Percentiles rank a stretch among this genome's conserved stretches.
Conservation (phyloP, 2,797 vertebrate genomes). For the Melopsittacus undulatus region DNA sequence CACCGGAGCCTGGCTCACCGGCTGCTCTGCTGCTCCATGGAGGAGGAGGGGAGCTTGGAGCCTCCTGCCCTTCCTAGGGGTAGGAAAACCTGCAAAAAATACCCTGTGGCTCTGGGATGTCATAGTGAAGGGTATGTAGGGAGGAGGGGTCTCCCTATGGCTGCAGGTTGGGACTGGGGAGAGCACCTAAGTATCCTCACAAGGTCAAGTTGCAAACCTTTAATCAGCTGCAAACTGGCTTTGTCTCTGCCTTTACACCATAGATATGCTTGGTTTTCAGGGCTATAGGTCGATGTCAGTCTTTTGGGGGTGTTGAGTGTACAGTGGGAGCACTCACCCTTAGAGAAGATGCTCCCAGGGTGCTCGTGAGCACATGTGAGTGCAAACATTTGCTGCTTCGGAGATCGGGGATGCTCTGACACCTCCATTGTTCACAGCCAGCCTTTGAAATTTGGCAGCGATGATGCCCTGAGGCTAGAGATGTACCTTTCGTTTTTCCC, state of each 20-base stretch:
- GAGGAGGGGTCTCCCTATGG: not conserved
- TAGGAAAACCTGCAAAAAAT: not conserved
- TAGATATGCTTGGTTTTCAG: not conserved
- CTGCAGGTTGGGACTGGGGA: not conserved
- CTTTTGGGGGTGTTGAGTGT: not conserved
- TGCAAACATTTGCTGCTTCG: not conserved
- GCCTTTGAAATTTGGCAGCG: constrained; percentile 50
- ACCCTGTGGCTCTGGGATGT: not conserved
- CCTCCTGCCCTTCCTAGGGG: not conserved
- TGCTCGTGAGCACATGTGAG: not conserved
- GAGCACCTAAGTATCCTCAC: not conserved
- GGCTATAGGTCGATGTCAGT: not conserved
- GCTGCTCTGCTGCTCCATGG: not conserved
- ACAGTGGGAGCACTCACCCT: not conserved
- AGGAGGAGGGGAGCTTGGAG: not conserved
- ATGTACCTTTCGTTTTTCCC: constrained; percentile 68
- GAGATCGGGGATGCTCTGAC: constrained; percentile 54
- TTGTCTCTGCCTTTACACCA: not conserved
- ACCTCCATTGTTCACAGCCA: constrained; percentile 47
- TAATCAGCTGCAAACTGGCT: not conserved
- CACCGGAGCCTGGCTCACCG: not conserved
- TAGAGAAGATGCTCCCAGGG: not conserved
- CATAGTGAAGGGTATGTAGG: not conserved
- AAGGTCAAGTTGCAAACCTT: not conserved
- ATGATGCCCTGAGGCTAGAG: constrained; percentile 23